Evolutionary conservation across 1,140 invertebrate genomes (phyloP), one percentile per base, ranked within the genome.

Genomic region (Trichonephila clavipes): DNA sequence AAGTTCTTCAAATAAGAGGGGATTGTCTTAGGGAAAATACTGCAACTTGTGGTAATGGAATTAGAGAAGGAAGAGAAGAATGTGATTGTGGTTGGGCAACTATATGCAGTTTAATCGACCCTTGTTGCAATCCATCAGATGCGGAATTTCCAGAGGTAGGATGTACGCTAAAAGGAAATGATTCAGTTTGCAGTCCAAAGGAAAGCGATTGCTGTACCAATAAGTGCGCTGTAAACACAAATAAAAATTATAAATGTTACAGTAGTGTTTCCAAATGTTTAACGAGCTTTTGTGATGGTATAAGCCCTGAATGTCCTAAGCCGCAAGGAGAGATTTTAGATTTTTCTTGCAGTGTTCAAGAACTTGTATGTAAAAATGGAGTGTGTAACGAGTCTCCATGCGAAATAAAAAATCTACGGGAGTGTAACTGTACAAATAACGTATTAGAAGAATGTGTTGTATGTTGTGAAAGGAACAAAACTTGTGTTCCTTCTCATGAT

Each of bases 121-220:
- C 59, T 66, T 94, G 93, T 24, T 94, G 93, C 44, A 94, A 58
- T 10, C 93, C 93, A 16, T 66, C 62, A 16, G 81, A 90, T 62
- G 83, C n/a, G 5, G 40, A 87, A 34, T 21, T 40, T 1, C 59
- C 72, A 14, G 77, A 19, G 7, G 28, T 34, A 5, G 87, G 66
- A 24, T 94, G 93, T 16, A 94, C 87, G 0, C 28, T 94, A 1
- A 62, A n/a, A 59, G 58, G 28, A 10, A 34, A 14, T 19, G 24
- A 44, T 40, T 19, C 24, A n/a, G 18, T 34, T 28, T 94, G 93
- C 40, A 94, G 93, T 18, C 28, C 59, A 2, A 89, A 85, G 10
- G 93, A 94, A 34, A 83, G 24, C 34, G 77, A 24, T 7, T 94
- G 93, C 44, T 94, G 93, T 18, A 34, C 7, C 10, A 16, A 69